A percentile compares a stretch with the other conserved stretches of the same genome.
These are phyloP conservation scores for Campaea margaritaria DNA, from an alignment of 2,888 invertebrate genomes.

Conservation along the genomic window DNA sequence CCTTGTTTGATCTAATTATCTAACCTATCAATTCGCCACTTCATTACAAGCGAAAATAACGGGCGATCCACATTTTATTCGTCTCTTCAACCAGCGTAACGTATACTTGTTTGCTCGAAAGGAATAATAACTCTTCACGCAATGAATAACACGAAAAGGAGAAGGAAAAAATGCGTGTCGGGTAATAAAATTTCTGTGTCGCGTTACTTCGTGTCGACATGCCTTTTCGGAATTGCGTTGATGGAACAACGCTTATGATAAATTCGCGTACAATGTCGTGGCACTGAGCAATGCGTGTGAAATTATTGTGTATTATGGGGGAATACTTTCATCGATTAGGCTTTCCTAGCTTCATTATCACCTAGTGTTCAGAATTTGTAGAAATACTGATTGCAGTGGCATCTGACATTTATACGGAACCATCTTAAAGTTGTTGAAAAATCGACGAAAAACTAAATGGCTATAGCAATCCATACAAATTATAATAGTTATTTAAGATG, in stretches of 20 bases:
- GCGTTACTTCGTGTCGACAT: conserved; percentile 52
- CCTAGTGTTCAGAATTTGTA: too few relatives aligned
- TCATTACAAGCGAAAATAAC: conserved; percentile 6
- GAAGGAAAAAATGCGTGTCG: conserved; percentile 43
- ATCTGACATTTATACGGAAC: too few relatives aligned
- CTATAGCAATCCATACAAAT: too few relatives aligned
- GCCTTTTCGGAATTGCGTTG: conserved; percentile 59
- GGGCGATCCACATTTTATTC: conserved; percentile 3
- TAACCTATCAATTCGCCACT: not conserved
- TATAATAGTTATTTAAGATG: too few relatives aligned
- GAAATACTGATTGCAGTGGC: too few relatives aligned
- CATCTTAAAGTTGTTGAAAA: too few relatives aligned
- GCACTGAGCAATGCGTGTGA: not conserved
- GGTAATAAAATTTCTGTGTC: conserved; percentile 57
- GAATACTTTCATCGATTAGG: too few relatives aligned
- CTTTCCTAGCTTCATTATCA: too few relatives aligned
- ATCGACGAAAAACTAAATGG: too few relatives aligned
- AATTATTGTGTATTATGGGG: too few relatives aligned
- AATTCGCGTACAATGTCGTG: conserved; percentile 10
- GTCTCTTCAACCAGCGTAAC: conserved; percentile 17
- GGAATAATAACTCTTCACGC: conserved; percentile 56
- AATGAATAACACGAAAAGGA: conserved; percentile 54
- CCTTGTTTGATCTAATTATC: too few relatives aligned
- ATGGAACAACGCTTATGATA: conserved; percentile 44
- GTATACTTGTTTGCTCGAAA: conserved; percentile 50